Conservation (phyloP, 2,888 invertebrate genomes). For the Scrobipalpa costella region DNA sequence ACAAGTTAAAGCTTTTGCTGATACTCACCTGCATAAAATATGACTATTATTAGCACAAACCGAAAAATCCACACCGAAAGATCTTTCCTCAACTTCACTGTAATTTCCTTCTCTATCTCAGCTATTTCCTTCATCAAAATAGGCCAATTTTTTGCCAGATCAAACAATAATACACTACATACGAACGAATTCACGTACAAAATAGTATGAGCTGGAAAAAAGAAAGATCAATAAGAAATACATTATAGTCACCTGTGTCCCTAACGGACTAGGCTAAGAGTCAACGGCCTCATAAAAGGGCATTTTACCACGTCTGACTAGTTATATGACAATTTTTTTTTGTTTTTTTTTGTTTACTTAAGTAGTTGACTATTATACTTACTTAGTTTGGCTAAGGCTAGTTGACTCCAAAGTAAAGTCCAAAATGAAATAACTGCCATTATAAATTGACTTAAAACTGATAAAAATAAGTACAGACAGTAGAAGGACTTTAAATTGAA, state of each 20-base stretch:
- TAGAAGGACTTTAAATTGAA: constrained; percentile 43
- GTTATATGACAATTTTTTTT: no score
- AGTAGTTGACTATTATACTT: constrained; percentile 37
- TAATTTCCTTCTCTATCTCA: constrained; percentile 43
- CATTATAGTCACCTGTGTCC: no score
- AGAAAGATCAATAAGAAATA: no score
- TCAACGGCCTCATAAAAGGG: no score
- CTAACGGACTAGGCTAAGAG: background rate
- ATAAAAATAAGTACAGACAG: constrained; percentile 35
- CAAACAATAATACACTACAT: constrained; percentile 32
- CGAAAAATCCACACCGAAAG: background rate
- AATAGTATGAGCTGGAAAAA: constrained; percentile 26
- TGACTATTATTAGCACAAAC: background rate
- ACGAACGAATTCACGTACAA: background rate
- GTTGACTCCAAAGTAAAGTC: constrained; percentile 35
- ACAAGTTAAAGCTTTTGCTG: background rate
- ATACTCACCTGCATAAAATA: background rate
- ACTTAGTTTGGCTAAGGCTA: constrained; percentile 40
- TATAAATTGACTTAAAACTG: constrained; percentile 37
- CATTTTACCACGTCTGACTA: no score
- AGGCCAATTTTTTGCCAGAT: constrained; percentile 48
- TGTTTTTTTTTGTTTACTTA: no score
- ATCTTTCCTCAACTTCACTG: constrained; percentile 34
- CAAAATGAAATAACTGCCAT: constrained; percentile 34
- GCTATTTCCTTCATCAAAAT: constrained; percentile 40